Conservation (phyloP, 1,140 invertebrate species). For the Polypedilum vanderplanki region DNA sequence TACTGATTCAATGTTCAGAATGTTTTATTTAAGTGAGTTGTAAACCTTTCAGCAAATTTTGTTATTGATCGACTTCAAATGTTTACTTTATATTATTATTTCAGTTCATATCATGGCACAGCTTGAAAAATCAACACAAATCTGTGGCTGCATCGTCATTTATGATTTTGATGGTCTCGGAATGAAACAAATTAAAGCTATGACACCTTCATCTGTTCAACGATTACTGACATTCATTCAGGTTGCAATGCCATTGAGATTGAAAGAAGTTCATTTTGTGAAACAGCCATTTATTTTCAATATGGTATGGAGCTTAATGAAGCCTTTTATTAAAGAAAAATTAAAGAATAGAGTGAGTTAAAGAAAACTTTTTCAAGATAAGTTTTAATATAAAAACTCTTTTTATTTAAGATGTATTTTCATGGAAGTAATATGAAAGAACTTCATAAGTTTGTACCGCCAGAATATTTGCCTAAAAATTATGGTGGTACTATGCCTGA, state of each 20-base stretch:
- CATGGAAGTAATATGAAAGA: constrained; percentile 59
- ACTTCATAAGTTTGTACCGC: constrained; percentile 53
- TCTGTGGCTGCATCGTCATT: constrained; percentile 60
- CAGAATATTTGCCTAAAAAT: constrained; percentile 55
- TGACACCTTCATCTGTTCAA: constrained; percentile 66
- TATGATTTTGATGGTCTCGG: constrained; percentile 64
- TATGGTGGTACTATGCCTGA: constrained; percentile 58
- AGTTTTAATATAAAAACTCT: too few relatives aligned
- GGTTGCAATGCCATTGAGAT: constrained; percentile 78
- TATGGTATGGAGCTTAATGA: constrained; percentile 79
- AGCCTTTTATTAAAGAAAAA: constrained; percentile 80
- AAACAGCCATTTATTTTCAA: constrained; percentile 85
- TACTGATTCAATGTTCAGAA: constrained; percentile 64
- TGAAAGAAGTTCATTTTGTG: constrained; percentile 85
- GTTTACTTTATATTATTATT: neutral
- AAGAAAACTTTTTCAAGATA: neutral
- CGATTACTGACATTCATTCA: constrained; percentile 71
- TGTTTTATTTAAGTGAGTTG: constrained; percentile 56
- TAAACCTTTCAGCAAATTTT: neutral
- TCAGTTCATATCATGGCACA: constrained; percentile 63
- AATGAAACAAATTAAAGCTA: constrained; percentile 62
- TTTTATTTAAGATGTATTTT: constrained; percentile 50
- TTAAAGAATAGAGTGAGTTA: constrained; percentile 66
- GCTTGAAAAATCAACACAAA: constrained; percentile 64
- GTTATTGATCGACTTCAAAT: neutral